Percentiles rank a stretch among this genome's conserved stretches.
These are phyloP conservation scores for Nymphicus hollandicus DNA, from an alignment of 2,113 vertebrate genomes.

Conservation along the genomic window DNA sequence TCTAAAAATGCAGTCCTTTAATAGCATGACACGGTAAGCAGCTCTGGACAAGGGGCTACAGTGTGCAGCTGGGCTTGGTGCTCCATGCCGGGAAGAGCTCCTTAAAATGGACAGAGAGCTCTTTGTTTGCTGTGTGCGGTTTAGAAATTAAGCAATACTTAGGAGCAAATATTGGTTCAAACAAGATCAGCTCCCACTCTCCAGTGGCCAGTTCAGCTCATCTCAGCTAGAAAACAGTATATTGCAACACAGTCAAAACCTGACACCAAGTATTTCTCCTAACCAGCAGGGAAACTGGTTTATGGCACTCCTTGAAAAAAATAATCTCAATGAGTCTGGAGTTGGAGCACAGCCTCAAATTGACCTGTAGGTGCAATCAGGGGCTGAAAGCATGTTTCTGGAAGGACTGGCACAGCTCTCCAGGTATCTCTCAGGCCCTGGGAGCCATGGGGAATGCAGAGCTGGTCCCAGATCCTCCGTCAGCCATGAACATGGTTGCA, in stretches of 20 bases:
- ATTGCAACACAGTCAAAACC: slow-evolving; percentile 18
- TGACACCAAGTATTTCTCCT: background rate
- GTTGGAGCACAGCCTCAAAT: background rate
- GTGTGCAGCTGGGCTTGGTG: background rate
- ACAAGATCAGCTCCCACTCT: background rate
- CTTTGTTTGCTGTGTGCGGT: background rate
- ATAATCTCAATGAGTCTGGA: background rate
- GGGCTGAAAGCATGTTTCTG: background rate
- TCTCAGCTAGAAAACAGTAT: slow-evolving; percentile 13
- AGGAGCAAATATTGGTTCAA: slow-evolving; percentile 64
- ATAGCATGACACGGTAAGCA: background rate
- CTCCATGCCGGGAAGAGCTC: background rate
- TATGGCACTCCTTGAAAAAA: slow-evolving; percentile 23
- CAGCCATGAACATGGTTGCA: rapidly evolving
- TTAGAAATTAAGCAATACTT: slow-evolving; percentile 42
- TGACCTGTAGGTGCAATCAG: background rate
- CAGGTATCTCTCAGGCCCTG: background rate
- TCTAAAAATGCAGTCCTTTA: background rate
- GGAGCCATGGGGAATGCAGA: background rate
- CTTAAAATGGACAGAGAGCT: background rate
- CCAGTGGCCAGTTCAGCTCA: background rate
- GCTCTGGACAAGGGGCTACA: background rate
- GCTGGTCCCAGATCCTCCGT: rapidly evolving
- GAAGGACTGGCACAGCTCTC: background rate
- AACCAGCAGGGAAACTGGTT: background rate